Conservation (phyloP, 2,113 vertebrate species). For the Centrocercus urophasianus region DNA sequence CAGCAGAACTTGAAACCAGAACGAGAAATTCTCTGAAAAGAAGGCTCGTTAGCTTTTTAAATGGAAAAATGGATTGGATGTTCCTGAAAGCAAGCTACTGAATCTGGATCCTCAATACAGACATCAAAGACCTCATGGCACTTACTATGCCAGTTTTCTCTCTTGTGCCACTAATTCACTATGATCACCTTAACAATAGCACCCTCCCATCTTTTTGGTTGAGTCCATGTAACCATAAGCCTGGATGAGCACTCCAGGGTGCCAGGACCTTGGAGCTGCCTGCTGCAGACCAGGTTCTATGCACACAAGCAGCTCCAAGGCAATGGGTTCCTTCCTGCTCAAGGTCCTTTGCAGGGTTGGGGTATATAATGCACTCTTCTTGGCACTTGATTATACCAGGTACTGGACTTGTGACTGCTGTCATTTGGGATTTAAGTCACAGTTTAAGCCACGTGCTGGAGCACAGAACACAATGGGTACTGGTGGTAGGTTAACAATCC, state of each 20-base stretch:
- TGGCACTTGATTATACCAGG: neutral
- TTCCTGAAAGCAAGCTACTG: neutral
- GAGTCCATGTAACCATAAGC: neutral
- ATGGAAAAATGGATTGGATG: neutral
- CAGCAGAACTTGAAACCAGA: neutral
- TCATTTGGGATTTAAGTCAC: neutral
- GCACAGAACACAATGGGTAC: neutral
- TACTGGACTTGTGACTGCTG: neutral
- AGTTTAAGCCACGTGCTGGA: neutral
- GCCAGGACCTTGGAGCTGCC: neutral
- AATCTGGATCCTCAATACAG: neutral
- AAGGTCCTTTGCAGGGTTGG: neutral
- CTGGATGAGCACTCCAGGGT: neutral
- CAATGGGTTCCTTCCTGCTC: neutral
- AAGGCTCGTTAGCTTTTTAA: neutral
- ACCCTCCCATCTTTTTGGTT: neutral
- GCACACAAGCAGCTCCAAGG: neutral
- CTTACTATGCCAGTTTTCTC: neutral
- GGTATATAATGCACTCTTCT: neutral
- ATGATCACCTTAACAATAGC: neutral
- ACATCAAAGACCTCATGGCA: neutral
- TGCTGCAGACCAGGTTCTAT: neutral
- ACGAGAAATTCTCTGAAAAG: neutral
- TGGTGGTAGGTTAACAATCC: accelerated
- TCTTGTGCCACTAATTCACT: neutral